Percentiles rank a stretch among this genome's conserved stretches.
Evolutionary conservation across 2,797 vertebrate species (phyloP).

Genomic region (Sebastes goodei): DNA sequence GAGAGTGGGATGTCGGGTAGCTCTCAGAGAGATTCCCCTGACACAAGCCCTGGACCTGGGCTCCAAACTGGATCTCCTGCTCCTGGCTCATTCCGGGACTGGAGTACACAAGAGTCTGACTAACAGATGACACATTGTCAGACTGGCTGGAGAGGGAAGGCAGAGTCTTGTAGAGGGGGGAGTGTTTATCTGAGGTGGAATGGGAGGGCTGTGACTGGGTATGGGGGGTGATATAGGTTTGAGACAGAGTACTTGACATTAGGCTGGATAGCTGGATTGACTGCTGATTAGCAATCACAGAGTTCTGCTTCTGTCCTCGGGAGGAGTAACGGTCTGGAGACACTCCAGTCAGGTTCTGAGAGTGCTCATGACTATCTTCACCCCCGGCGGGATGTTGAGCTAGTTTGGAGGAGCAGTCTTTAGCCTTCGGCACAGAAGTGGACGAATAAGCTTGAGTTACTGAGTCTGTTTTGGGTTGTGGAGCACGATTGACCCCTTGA

Average conservation of each 20-base stretch:
- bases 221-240: conserved; percentile 87
- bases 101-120: conserved; percentile 89
- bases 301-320: conserved; percentile 90
- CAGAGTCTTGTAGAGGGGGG: conserved; percentile 91
- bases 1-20: conserved; percentile 92
- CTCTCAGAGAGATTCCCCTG: conserved; percentile 89
- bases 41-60: conserved; percentile 89
- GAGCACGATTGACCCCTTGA: conserved; percentile 87
- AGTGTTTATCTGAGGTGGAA: conserved; percentile 88
- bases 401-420: conserved; percentile 88
- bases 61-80: conserved; percentile 86
- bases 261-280: conserved; percentile 91
- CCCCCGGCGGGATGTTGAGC: conserved; percentile 82
- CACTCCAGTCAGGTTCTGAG: conserved; percentile 78
- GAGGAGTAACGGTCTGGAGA: conserved; percentile 90
- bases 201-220: conserved; percentile 90
- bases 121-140: conserved; percentile 86
- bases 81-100: conserved; percentile 87
- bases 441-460: conserved; percentile 88
- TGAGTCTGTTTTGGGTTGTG: conserved; percentile 87
- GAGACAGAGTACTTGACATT: conserved; percentile 90
- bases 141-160: conserved; percentile 89
- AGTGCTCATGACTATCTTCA: conserved; percentile 83
- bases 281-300: conserved; percentile 94
- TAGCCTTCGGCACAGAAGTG: conserved; percentile 84